A percentile compares a stretch with the other conserved stretches of the same genome.
phyloP scores from a whole-genome alignment of 2,113 vertebrate species.

The Campylomormyrus tamandua region DNA sequence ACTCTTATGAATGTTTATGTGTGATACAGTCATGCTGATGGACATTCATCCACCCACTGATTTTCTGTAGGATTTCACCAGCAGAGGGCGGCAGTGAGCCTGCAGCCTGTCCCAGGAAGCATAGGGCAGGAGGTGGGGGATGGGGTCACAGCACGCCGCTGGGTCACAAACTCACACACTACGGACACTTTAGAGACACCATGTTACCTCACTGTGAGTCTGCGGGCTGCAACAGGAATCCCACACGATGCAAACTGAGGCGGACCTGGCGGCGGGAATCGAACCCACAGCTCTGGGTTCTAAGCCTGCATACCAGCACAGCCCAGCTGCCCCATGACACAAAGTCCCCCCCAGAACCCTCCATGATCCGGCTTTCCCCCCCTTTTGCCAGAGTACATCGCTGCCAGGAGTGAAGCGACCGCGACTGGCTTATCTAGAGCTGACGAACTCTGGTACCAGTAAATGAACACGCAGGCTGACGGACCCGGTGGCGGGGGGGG shows the following conservation, averaged over 20 bases:
- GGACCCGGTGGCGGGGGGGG: background rate
- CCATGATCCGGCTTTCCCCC: constrained; percentile 27
- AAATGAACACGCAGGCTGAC: constrained; percentile 1
- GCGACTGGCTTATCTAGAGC: background rate
- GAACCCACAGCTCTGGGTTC: background rate
- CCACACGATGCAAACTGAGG: background rate
- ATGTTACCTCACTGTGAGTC: background rate
- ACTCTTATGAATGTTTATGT: background rate
- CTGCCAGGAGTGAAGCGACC: background rate
- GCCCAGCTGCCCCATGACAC: background rate
- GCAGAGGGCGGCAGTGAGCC: background rate
- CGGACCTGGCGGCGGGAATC: background rate
- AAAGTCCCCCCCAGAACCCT: background rate
- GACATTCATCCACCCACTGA: background rate
- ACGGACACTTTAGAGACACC: background rate
- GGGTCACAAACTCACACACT: background rate
- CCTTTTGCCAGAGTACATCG: constrained; percentile 27
- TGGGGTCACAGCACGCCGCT: background rate
- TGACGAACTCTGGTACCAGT: background rate
- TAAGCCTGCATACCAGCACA: background rate
- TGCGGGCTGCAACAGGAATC: background rate
- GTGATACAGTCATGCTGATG: background rate
- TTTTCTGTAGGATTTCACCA: background rate
- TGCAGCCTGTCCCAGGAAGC: background rate
- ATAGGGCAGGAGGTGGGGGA: background rate